Conservation (phyloP, 2,888 invertebrate genomes). For the Pristionchus exspectatus region DNA sequence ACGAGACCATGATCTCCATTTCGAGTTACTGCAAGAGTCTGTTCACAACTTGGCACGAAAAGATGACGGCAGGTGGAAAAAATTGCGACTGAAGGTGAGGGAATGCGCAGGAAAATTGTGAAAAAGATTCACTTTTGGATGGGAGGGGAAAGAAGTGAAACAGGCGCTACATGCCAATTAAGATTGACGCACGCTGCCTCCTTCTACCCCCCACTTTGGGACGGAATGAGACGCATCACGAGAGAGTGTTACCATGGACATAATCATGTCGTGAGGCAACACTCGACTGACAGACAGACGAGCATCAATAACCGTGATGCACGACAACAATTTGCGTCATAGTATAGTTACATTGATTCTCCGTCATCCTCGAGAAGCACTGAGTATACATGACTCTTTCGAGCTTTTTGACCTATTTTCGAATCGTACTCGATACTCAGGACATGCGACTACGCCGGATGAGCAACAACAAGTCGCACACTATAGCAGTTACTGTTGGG, state of each 20-base stretch:
- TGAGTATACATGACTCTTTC: too few relatives aligned
- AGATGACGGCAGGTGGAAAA: slow-evolving; percentile 11
- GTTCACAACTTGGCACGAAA: not conserved
- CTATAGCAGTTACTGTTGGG: too few relatives aligned
- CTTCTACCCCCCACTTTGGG: not conserved
- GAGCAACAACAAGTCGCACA: too few relatives aligned
- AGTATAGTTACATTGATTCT: too few relatives aligned
- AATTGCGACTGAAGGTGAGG: not conserved
- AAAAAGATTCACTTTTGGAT: not conserved
- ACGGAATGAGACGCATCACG: not conserved
- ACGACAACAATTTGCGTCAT: not conserved
- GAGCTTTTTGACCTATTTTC: too few relatives aligned
- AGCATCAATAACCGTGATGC: not conserved
- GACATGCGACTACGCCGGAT: too few relatives aligned
- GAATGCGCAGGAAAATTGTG: not conserved
- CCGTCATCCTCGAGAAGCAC: too few relatives aligned
- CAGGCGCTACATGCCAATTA: not conserved
- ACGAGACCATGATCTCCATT: not conserved
- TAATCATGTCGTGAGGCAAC: too few relatives aligned
- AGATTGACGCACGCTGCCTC: not conserved
- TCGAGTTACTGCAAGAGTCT: not conserved
- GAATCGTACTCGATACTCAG: too few relatives aligned
- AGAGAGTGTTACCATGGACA: not conserved
- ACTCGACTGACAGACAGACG: not conserved
- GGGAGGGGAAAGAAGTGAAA: not conserved